These are phyloP conservation scores for Chrysomallon squamiferum DNA, from an alignment of 1,140 invertebrate genomes.

Conservation along the genomic window DNA sequence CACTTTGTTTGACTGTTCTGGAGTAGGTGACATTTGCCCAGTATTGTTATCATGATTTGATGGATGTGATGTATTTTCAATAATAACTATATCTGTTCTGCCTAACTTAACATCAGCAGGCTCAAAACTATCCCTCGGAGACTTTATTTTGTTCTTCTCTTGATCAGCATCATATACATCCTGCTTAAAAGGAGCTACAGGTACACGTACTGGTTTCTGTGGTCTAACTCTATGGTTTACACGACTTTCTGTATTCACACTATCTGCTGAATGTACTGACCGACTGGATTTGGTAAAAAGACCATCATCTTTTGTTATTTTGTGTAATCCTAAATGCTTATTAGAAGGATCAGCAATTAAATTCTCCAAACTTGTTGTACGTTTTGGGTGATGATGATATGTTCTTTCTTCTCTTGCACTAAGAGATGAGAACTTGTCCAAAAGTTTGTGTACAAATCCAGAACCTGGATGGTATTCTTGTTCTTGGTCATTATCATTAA, in stretches of 20 bases:
- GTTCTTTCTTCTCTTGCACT: conserved; percentile 25
- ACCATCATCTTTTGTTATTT: conserved; percentile 2
- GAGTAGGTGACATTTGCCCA: too few species aligned
- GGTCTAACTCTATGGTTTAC: conserved; percentile 5
- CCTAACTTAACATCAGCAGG: conserved; percentile 46
- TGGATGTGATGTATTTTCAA: conserved; percentile 34
- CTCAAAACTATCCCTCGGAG: conserved; percentile 13
- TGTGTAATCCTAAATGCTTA: not conserved
- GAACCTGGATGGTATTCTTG: conserved; percentile 53
- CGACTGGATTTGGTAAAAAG: not conserved
- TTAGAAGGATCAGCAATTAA: conserved; percentile 12
- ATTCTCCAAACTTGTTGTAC: conserved; percentile 54
- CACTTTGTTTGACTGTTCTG: not conserved
- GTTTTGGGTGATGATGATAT: conserved; percentile 24
- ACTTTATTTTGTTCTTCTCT: conserved; percentile 3
- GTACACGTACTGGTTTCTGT: conserved; percentile 13
- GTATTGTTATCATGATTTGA: conserved; percentile 3
- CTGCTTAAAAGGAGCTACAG: not conserved
- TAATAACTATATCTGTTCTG: conserved; percentile 51
- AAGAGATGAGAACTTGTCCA: conserved; percentile 50
- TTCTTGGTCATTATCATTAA: conserved; percentile 32
- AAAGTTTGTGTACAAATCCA: conserved; percentile 57
- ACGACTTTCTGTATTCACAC: not conserved
- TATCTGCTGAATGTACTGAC: conserved; percentile 13
- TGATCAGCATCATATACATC: not conserved